A percentile compares a stretch with the other conserved stretches of the same genome.
phyloP scores from a whole-genome alignment of 1,140 invertebrate species.

The Lucilia sericata region DNA sequence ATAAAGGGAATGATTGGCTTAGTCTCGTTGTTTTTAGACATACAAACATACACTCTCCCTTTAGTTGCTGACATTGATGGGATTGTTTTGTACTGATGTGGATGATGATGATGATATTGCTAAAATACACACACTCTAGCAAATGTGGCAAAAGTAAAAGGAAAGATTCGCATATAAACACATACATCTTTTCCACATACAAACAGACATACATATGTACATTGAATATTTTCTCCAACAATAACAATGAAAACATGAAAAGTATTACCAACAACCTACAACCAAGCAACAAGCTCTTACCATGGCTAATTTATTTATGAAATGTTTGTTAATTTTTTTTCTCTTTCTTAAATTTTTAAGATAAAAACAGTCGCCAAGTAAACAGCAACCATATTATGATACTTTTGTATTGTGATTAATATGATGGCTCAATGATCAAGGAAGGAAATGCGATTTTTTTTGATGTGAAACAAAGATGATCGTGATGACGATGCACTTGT shows the following conservation, averaged over 20 bases:
- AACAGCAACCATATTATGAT: neutral
- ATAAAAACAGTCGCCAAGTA: constrained; percentile 32
- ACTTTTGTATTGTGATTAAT: constrained; percentile 12
- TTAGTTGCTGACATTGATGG: constrained; percentile 30
- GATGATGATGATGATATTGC: neutral
- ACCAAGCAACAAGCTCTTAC: neutral
- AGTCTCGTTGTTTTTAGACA: neutral
- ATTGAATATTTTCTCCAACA: constrained; percentile 16
- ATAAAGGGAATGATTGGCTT: constrained; percentile 21
- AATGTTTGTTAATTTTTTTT: neutral
- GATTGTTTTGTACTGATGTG: constrained; percentile 22
- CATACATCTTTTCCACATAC: neutral
- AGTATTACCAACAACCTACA: neutral
- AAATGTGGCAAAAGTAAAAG: constrained; percentile 27
- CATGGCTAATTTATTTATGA: constrained; percentile 35
- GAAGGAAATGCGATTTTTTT: neutral
- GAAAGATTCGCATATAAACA: neutral
- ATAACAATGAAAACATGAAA: neutral
- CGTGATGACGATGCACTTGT: neutral
- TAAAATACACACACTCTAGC: neutral
- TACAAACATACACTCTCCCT: neutral
- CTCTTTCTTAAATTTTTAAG: neutral
- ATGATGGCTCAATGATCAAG: constrained; percentile 8
- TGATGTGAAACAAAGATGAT: neutral
- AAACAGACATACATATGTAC: neutral